These are phyloP conservation scores for Pseudomugil gertrudae DNA, from an alignment of 2,797 vertebrate species.

Conservation along the genomic window DNA sequence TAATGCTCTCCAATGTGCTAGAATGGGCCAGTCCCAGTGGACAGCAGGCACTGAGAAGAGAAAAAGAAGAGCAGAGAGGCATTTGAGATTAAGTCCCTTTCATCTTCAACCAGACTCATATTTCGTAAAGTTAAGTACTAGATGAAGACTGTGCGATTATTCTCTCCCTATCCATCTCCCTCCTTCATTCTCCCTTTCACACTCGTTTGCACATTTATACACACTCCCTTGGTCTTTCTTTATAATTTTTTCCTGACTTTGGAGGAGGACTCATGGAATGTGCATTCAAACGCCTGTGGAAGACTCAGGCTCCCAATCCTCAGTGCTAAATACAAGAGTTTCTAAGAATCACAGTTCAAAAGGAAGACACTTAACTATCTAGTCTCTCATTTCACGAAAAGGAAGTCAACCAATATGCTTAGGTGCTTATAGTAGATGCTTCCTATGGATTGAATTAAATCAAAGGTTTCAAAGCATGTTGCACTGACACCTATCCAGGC, in stretches of 20 bases:
- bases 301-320: slow-evolving; percentile 78
- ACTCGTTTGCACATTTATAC: slow-evolving; percentile 48
- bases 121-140: slow-evolving; percentile 82
- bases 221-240: slow-evolving; percentile 37
- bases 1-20: slow-evolving; percentile 76
- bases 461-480: slow-evolving; percentile 35
- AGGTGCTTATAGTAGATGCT: slow-evolving; percentile 52
- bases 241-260: slow-evolving; percentile 52
- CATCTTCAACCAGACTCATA: slow-evolving; percentile 83
- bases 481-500: slow-evolving; percentile 9
- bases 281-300: slow-evolving; percentile 80
- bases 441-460: slow-evolving; percentile 57
- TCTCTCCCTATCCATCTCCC: slow-evolving; percentile 50
- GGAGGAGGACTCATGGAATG: slow-evolving; percentile 74
- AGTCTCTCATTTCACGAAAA: slow-evolving; percentile 69
- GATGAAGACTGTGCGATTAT: slow-evolving; percentile 78
- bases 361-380: slow-evolving; percentile 77
- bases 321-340: slow-evolving; percentile 80
- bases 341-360: slow-evolving; percentile 84
- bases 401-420: slow-evolving; percentile 63
- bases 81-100: slow-evolving; percentile 83
- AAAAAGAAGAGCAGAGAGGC: slow-evolving; percentile 68
- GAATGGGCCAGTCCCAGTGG: slow-evolving; percentile 76
- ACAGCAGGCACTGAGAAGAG: slow-evolving; percentile 66
- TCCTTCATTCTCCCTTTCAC: slow-evolving; percentile 47